A percentile compares a stretch with the other conserved stretches of the same genome.
These are phyloP conservation scores for Caradrina kadenii DNA, from an alignment of 2,888 invertebrate species.

Conservation along the genomic window DNA sequence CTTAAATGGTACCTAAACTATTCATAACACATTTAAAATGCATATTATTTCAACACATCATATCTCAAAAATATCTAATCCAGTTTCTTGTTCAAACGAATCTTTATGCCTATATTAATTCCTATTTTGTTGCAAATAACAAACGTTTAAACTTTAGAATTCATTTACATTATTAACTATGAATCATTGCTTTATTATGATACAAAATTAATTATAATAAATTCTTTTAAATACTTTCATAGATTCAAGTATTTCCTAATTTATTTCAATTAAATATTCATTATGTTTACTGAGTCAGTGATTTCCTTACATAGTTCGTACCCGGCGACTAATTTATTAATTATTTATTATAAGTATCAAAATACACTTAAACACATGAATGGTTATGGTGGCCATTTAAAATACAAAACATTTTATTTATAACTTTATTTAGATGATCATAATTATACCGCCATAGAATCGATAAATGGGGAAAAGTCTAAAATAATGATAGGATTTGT, in stretches of 20 bases:
- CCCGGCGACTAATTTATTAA: background rate
- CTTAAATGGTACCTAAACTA: constrained; percentile 30
- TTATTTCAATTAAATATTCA: constrained; percentile 60
- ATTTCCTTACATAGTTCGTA: constrained; percentile 24
- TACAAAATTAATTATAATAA: constrained; percentile 44
- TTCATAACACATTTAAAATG: constrained; percentile 55
- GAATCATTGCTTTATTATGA: constrained; percentile 58
- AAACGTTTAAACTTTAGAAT: constrained; percentile 54
- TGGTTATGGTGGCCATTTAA: constrained; percentile 10
- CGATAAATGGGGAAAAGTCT: background rate
- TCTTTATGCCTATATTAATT: constrained; percentile 45
- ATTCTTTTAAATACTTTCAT: constrained; percentile 53
- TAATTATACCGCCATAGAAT: constrained; percentile 12
- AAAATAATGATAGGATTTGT: background rate
- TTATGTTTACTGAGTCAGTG: constrained; percentile 50
- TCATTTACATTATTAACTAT: constrained; percentile 55
- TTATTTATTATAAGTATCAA: constrained; percentile 14
- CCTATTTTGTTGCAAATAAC: constrained; percentile 51
- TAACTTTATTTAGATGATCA: constrained; percentile 23
- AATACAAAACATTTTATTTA: constrained; percentile 25
- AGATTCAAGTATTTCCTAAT: constrained; percentile 41
- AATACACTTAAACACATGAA: constrained; percentile 17
- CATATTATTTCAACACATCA: constrained; percentile 61
- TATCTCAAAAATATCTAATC: constrained; percentile 50
- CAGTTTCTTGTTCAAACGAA: constrained; percentile 31